These are phyloP conservation scores for Phortica okadai DNA, from an alignment of 2,888 invertebrate species.

Conservation along the genomic window DNA sequence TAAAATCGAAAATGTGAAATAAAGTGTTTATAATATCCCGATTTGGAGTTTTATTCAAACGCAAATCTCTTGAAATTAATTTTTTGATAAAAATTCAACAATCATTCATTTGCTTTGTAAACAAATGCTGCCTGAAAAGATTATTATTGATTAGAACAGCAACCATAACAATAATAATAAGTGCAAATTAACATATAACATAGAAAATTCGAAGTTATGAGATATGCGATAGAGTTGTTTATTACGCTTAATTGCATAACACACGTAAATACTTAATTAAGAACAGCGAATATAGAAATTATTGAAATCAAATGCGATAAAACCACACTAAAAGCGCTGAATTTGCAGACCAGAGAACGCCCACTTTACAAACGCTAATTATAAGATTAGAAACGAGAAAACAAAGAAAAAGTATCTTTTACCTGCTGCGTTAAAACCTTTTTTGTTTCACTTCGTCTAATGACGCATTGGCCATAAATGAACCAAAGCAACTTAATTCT, in stretches of 20 bases:
- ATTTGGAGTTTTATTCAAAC: no score
- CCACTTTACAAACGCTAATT: constrained; percentile 12
- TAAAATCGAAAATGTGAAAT: no score
- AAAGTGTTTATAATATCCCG: no score
- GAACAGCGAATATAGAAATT: constrained; percentile 32
- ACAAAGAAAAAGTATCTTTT: background rate
- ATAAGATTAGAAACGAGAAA: constrained; percentile 17
- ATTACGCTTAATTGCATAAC: constrained; percentile 66
- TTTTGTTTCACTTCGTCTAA: no score
- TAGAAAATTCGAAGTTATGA: constrained; percentile 8
- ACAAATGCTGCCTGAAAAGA: no score
- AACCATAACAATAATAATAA: no score
- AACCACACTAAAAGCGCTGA: constrained; percentile 55
- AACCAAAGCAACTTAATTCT: constrained; percentile 21
- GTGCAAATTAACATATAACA: background rate
- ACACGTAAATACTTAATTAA: constrained; percentile 65
- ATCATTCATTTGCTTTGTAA: no score
- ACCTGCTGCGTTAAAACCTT: no score
- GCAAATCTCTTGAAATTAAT: no score
- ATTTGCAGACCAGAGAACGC: constrained; percentile 30
- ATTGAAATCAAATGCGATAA: constrained; percentile 52
- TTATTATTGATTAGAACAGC: no score
- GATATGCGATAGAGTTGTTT: constrained; percentile 59
- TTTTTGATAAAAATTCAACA: no score
- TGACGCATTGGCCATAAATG: background rate